Evolutionary conservation across 2,113 vertebrate species (phyloP), one percentile per base, ranked within the genome.

Genomic region (Danionella cerebrum): DNA sequence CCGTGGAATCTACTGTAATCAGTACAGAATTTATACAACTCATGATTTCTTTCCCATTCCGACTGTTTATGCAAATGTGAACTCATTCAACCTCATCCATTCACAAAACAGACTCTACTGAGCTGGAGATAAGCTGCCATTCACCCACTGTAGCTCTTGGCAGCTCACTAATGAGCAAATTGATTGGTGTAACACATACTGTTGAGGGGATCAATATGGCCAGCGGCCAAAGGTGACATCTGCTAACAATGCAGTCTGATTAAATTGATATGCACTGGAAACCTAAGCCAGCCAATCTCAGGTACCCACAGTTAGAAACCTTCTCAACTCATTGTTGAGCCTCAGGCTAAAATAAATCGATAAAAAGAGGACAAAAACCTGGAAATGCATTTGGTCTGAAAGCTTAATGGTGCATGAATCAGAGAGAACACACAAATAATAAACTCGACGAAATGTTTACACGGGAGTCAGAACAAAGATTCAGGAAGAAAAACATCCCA

Each of bases 201-300:
- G 78, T 83, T 82, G 78, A 79, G 76, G 44, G 78, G 80, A 83
- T 81, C 80, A 80, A 77, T 77, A 73, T 78, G 63, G 55, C n/a
- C n/a, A n/a, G n/a, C 29, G 27, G 55, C 47, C 33, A 29, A 47
- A 7, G 69, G 71, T 84, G 78, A 85, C 84, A 89, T 87, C 80
- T 86, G 86, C 79, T 84, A 84, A 82, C 84, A 86, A 86, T 84
- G 78, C 31, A 66, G 71, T 22, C 10, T 80, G 74, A 84, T 82
- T 85, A 80, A 84, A 79, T 80, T 69, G 80, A 84, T 79, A 74
- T 70, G 72, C 60, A 57, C 54, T 67, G 70, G 83, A 82, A 85
- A 87, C 64, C 42, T 48, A 70, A 80, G 70, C 76, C 44, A 42
- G 24, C 52, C 50, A 66, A 69, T 85, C 57, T 59, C 22, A 19